Evolutionary conservation across 2,797 vertebrate species (phyloP).

Genomic region (Crenuchus spilurus): DNA sequence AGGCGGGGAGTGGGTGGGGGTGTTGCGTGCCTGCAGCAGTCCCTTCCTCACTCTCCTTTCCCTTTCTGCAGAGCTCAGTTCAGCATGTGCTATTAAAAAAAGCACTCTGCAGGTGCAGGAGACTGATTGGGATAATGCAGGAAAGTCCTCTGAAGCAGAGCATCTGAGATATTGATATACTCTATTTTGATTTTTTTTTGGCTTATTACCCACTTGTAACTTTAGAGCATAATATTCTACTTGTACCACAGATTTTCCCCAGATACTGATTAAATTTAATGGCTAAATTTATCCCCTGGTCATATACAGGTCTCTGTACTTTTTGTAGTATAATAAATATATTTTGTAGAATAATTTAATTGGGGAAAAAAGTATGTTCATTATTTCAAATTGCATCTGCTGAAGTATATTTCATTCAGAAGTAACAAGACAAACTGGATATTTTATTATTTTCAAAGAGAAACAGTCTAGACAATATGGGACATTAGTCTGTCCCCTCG

Average conservation of each 20-base stretch:
- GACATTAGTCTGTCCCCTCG: constrained; percentile 7
- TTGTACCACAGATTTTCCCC: not conserved
- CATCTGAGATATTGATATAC: constrained; percentile 8
- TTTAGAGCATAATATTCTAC: too few species aligned
- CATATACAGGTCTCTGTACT: not conserved
- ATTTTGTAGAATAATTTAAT: too few species aligned
- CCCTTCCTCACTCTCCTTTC: not conserved
- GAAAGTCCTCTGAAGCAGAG: constrained; percentile 17
- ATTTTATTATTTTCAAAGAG: not conserved
- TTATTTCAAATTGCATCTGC: not conserved
- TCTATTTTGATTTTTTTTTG: too few species aligned
- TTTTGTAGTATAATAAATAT: too few species aligned
- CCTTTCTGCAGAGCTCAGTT: constrained; percentile 25
- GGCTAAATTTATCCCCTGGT: not conserved
- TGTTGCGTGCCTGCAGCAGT: constrained; percentile 4
- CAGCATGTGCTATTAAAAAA: constrained; percentile 17
- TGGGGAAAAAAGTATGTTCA: too few species aligned
- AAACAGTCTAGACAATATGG: constrained; percentile 19
- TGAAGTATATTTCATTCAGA: not conserved
- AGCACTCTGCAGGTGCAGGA: too few species aligned
- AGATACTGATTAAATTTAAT: not conserved
- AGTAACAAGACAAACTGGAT: not conserved
- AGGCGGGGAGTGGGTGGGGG: too few species aligned
- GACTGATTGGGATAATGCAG: constrained; percentile 4
- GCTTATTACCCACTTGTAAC: too few species aligned